These are phyloP conservation scores for Cyclopterus lumpus DNA, from an alignment of 2,797 vertebrate species.

Conservation along the genomic window DNA sequence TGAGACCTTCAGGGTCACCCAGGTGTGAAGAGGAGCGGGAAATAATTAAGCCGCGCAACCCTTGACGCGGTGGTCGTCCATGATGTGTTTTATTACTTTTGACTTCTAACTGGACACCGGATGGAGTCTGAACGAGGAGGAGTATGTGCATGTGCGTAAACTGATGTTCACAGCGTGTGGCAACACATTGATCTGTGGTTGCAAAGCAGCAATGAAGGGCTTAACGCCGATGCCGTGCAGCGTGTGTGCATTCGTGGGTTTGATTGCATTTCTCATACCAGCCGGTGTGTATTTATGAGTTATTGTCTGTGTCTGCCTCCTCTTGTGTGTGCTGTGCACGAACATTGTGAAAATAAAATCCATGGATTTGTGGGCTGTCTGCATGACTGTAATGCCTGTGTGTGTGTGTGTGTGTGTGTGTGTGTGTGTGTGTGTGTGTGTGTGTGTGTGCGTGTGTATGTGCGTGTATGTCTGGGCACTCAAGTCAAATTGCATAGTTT, in stretches of 20 bases:
- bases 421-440: slow-evolving; percentile 14
- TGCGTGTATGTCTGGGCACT: not conserved
- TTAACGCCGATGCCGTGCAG: slow-evolving; percentile 39
- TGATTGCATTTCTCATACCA: slow-evolving; percentile 31
- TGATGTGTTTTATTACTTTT: slow-evolving; percentile 26
- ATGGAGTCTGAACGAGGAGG: slow-evolving; percentile 6
- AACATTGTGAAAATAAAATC: not conserved
- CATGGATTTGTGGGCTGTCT: slow-evolving; percentile 2
- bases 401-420: too few relatives aligned
- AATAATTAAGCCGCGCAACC: not conserved
- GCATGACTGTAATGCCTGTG: slow-evolving; percentile 6
- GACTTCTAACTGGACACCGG: slow-evolving; percentile 18
- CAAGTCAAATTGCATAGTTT: slow-evolving; percentile 13
- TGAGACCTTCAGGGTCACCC: slow-evolving; percentile 7
- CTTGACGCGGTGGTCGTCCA: not conserved
- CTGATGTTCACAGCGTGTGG: slow-evolving; percentile 24
- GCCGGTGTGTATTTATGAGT: not conserved
- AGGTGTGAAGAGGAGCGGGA: slow-evolving; percentile 18
- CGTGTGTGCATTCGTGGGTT: slow-evolving; percentile 11
- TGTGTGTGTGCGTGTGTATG: slow-evolving; percentile 16
- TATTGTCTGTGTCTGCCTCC: not conserved
- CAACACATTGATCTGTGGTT: slow-evolving; percentile 41
- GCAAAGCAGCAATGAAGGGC: not conserved
- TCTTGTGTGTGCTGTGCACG: not conserved
- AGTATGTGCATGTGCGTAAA: slow-evolving; percentile 9